Base-by-base conservation (phyloP, 1,140 invertebrate species). In the Halesus radiatus region DNA sequence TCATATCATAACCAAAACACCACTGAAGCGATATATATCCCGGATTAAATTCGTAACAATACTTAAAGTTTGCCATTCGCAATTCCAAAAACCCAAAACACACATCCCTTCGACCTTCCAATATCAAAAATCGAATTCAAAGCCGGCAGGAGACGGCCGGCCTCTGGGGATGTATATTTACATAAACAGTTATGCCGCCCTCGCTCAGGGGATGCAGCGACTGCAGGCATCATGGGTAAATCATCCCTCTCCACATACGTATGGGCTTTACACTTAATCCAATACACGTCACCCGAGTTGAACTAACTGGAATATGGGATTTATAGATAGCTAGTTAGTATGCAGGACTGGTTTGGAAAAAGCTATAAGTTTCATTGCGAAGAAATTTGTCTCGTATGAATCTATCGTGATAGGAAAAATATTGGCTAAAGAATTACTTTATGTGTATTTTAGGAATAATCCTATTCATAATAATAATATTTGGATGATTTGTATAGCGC, bases 151-250 rank as follows among this genome's bases (percentile, higher is more conserved):
- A 60, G 4, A 32, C 32, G 0, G 54, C 26, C 26, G 74, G 60
- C 56, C 56, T 72, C 66, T 8, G 5, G 64, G 20, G 45, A 66
- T 66, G 29, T 32, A 58, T 29, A 56, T 56, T 56, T 75, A 58
- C 73, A 60, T 58, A 75, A 56, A 26, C 73, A 56, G 73, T 75
- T 58, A 75, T 20, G 6, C 29, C 73, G 13, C 56, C 52, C 73
- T 6, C 15, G 7, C 52, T 20, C 8, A 18, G 23, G 52, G 66
- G 75, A 4, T 60, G 58, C 8, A 20, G 1, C 6, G 54, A 8
- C n/a, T n/a, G n/a, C n/a, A 56, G n/a, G 54, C n/a, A 20, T 20
- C 18, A 23, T 8, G 26, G 13, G 62, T 4, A 26, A 29, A n/a
- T 15, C 62, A 66, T 26, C 62, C 62, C 62, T 29, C 23, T 22